These are phyloP conservation scores for Bradysia coprophila DNA, from an alignment of 1,140 invertebrate species.

Conservation along the genomic window DNA sequence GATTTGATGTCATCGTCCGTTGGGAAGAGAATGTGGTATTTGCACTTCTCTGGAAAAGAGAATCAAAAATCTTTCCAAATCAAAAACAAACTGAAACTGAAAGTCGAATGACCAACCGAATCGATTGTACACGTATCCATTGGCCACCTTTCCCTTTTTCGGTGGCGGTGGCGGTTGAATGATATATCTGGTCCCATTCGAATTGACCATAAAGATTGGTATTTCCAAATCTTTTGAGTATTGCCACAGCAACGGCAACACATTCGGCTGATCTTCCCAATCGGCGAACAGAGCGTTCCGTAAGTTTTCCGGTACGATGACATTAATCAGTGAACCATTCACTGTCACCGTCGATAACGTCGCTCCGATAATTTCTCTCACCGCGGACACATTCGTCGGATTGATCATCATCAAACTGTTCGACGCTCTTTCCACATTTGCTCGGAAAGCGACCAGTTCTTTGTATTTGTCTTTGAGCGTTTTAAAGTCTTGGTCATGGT, in stretches of 20 bases:
- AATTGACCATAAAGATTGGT: constrained; percentile 14
- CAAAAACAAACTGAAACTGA: neutral
- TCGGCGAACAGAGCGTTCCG: constrained; percentile 15
- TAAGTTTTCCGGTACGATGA: constrained; percentile 17
- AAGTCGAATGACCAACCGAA: constrained; percentile 10
- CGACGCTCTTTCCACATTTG: constrained; percentile 8
- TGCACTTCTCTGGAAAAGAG: constrained; percentile 32
- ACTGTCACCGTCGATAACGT: neutral
- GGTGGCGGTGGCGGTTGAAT: constrained; percentile 18
- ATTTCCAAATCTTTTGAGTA: constrained; percentile 18
- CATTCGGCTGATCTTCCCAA: constrained; percentile 15
- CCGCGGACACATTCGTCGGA: constrained; percentile 12
- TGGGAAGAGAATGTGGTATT: constrained; percentile 38
- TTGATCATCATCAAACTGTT: constrained; percentile 11
- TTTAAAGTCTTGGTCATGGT: constrained; percentile 14
- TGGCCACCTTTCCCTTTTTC: constrained; percentile 6
- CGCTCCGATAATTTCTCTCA: constrained; percentile 3
- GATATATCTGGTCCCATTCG: constrained; percentile 15
- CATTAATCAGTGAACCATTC: neutral
- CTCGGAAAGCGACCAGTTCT: constrained; percentile 13
- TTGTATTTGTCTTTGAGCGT: constrained; percentile 13
- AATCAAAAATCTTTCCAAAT: neutral
- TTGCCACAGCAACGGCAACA: constrained; percentile 13
- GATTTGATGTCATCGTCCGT: constrained; percentile 26
- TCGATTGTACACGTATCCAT: constrained; percentile 12